Percentiles rank a stretch among this genome's conserved stretches.
These are phyloP conservation scores for Tenodera sinensis DNA, from an alignment of 2,888 invertebrate genomes.

Conservation along the genomic window DNA sequence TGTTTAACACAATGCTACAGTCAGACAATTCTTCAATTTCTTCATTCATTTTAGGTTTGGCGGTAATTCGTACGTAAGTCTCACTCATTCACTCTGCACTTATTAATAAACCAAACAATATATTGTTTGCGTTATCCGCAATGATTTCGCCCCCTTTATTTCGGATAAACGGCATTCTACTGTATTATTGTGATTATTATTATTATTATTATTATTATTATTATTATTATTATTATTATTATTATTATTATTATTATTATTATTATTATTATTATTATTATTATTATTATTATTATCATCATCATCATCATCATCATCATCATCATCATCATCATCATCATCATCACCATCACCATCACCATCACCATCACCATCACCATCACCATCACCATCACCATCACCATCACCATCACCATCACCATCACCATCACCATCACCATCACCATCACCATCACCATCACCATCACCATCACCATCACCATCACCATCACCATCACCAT, in stretches of 20 bases:
- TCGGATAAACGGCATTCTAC: too few relatives aligned
- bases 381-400: neutral
- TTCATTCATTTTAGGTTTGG: too few relatives aligned
- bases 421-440: neutral
- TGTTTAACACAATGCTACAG: too few relatives aligned
- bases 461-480: neutral
- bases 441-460: neutral
- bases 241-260: neutral
- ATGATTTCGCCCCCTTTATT: too few relatives aligned
- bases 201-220: neutral
- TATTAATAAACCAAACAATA: too few relatives aligned
- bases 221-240: neutral
- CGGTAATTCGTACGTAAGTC: too few relatives aligned
- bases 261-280: neutral
- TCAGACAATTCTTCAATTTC: too few relatives aligned
- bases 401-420: neutral
- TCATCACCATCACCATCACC: neutral
- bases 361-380: neutral
- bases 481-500: neutral
- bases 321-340: neutral
- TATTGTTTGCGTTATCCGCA: too few relatives aligned
- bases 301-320: neutral
- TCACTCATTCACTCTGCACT: too few relatives aligned
- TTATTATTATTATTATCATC: neutral
- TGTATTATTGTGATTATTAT: too few relatives aligned